phyloP scores from a whole-genome alignment of 2,797 vertebrate genomes.

The Brachyalestes nurse region DNA sequence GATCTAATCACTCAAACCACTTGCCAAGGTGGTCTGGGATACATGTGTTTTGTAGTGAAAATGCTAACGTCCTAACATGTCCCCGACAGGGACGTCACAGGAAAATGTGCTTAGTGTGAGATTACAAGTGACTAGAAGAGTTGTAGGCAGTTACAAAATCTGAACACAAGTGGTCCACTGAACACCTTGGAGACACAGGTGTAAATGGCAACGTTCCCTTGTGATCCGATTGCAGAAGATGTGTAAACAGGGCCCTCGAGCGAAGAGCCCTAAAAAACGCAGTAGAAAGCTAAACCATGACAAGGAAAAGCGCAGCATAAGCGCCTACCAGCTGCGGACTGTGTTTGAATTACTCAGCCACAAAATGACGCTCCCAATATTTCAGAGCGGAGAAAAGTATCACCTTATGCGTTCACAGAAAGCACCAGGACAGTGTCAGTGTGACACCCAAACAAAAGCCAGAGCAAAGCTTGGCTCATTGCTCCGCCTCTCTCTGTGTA shows the following conservation, averaged over 20 bases:
- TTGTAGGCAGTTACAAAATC: too few species aligned
- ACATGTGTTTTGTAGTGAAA: too few species aligned
- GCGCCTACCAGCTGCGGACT: neutral
- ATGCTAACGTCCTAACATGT: too few species aligned
- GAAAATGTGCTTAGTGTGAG: too few species aligned
- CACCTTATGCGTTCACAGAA: constrained; percentile 21
- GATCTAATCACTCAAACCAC: too few species aligned
- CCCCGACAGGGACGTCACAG: too few species aligned
- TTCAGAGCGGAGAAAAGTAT: neutral
- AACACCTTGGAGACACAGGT: too few species aligned
- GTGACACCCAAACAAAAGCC: constrained; percentile 40
- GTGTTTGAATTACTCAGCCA: neutral
- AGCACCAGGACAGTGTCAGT: constrained; percentile 39
- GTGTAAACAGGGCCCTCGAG: neutral
- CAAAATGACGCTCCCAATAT: neutral
- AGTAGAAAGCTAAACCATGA: neutral
- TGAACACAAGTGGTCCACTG: too few species aligned
- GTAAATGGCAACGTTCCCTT: too few species aligned
- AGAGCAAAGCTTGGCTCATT: constrained; percentile 36
- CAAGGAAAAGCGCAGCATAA: neutral
- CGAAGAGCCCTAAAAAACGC: neutral
- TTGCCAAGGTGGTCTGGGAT: too few species aligned
- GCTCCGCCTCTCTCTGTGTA: constrained; percentile 16
- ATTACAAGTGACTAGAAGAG: too few species aligned
- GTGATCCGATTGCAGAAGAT: too few species aligned